Evolutionary conservation across 1,140 invertebrate genomes (phyloP).

Genomic region (Papilio dardanus): DNA sequence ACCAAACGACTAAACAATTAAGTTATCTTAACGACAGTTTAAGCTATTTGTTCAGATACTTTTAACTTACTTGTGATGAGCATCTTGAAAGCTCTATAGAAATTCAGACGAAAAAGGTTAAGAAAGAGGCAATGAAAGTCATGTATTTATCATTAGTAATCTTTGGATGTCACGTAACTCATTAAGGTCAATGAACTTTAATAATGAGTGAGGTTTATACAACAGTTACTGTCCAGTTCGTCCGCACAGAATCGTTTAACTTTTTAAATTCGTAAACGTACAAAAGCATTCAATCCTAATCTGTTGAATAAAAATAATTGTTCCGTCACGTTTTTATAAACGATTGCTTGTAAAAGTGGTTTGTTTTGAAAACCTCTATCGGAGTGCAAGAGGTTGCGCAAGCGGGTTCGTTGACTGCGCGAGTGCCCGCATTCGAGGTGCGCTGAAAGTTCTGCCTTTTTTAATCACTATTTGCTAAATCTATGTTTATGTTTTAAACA

Average conservation of each 20-base stretch:
- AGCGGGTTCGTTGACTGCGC: slow-evolving; percentile 58
- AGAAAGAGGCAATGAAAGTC: not conserved
- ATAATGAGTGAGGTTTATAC: not conserved
- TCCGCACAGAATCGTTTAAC: not conserved
- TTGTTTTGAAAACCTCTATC: slow-evolving; percentile 37
- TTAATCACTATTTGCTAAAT: slow-evolving; percentile 40
- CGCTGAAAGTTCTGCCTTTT: slow-evolving; percentile 53
- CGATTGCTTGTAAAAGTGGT: slow-evolving; percentile 23
- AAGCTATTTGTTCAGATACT: not conserved
- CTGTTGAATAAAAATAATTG: slow-evolving; percentile 8
- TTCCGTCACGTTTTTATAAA: slow-evolving; percentile 30
- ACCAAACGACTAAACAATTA: not conserved
- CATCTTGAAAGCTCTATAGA: not conserved
- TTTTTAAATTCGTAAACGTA: not conserved
- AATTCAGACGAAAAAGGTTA: too few species aligned
- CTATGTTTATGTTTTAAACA: slow-evolving; percentile 37
- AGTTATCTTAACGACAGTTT: not conserved
- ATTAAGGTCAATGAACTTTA: slow-evolving; percentile 3
- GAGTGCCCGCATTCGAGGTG: slow-evolving; percentile 51
- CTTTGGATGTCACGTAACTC: slow-evolving; percentile 6
- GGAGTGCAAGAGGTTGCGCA: slow-evolving; percentile 45
- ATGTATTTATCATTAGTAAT: not conserved
- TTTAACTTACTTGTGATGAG: not conserved
- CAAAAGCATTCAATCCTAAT: slow-evolving; percentile 7
- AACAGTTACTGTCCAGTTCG: not conserved